Evolutionary conservation across 2,797 vertebrate species (phyloP), one percentile per base, ranked within the genome.

Genomic region (Chelonia mydas): DNA sequence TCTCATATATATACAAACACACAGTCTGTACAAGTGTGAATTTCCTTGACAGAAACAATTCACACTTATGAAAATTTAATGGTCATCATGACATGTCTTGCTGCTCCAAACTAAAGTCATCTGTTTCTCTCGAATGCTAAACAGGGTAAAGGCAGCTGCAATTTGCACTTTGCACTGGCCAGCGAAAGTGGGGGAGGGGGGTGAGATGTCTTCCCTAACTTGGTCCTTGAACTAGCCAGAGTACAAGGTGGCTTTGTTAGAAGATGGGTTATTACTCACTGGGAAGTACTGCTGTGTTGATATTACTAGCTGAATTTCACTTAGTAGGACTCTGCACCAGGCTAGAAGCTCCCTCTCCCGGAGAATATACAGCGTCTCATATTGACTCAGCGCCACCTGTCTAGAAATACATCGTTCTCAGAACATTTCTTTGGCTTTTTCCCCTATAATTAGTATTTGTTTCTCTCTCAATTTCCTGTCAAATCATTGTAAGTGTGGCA

Each of bases 91-190:
- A 83, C 53, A 1, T 76, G 13, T 93, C 86, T 83, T 86, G 59
- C 50, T 80, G 83, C 87, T 94, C 93, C 90, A 96, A 93, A 95
- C 86, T 84, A 7, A 89, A 96, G 78, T 93, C 51, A 88, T 94
- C 80, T 93, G 84, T 95, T 96, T 92, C 82, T 94, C 93, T 90
- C 82, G 74, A 87, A 86, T 83, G 83, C 95, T 95, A 84, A 91
- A 87, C 83, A 94, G 86, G n/a, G 83, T 72, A 83, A 94, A 90
- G 81, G 94, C 94, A 97, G 87, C 90, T 97, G 92, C 92, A 95
- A 93, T 86, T 87, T 94, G 93, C 96, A 87, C 83, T 85, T 86
- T 94, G 80, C 83, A 33, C 83, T 81, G 83, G 84, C 93, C 97
- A 96, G 88, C 94, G 95, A 78, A 53, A 45, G 51, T 21, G 53